Evolutionary conservation across 2,888 invertebrate genomes (phyloP).

Genomic region (Trisateles emortualis): DNA sequence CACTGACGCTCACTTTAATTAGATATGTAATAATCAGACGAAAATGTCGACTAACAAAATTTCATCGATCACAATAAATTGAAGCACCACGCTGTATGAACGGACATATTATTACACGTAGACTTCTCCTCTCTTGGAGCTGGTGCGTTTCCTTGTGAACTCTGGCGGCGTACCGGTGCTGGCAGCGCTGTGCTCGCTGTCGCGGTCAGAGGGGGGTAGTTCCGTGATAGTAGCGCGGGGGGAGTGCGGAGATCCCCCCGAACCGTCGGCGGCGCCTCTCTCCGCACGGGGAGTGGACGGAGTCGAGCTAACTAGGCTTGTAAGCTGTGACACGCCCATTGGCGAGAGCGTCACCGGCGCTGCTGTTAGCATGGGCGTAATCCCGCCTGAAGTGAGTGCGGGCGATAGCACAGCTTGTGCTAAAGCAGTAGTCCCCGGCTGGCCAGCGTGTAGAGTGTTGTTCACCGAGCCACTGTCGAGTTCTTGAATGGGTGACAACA

Average conservation of each 20-base stretch:
- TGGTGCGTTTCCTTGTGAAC: slow-evolving; percentile 64
- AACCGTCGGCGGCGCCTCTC: slow-evolving; percentile 57
- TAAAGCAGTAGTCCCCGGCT: slow-evolving; percentile 91
- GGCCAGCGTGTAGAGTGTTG: slow-evolving; percentile 90
- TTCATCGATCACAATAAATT: slow-evolving; percentile 46
- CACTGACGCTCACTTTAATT: slow-evolving; percentile 8
- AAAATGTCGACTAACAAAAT: slow-evolving; percentile 37
- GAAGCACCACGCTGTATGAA: slow-evolving; percentile 51
- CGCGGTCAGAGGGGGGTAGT: slow-evolving; percentile 64
- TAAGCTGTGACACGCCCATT: slow-evolving; percentile 88
- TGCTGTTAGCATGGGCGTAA: slow-evolving; percentile 76
- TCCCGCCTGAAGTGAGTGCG: slow-evolving; percentile 62
- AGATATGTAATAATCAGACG: slow-evolving; percentile 24
- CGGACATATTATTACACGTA: slow-evolving; percentile 65
- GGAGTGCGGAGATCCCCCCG: slow-evolving; percentile 47
- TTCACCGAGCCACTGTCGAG: slow-evolving; percentile 92
- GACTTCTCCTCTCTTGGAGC: slow-evolving; percentile 79
- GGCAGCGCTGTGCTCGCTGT: slow-evolving; percentile 66
- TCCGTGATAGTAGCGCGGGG: slow-evolving; percentile 64
- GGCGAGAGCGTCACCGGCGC: slow-evolving; percentile 84
- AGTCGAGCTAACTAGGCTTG: slow-evolving; percentile 82
- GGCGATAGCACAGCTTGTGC: slow-evolving; percentile 93
- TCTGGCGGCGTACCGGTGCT: slow-evolving; percentile 64
- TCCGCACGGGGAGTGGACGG: slow-evolving; percentile 78
- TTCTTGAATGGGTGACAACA: slow-evolving; percentile 94